These are phyloP conservation scores for Anarhynchus alexandrinus DNA, from an alignment of 2,113 vertebrate genomes.

Conservation along the genomic window DNA sequence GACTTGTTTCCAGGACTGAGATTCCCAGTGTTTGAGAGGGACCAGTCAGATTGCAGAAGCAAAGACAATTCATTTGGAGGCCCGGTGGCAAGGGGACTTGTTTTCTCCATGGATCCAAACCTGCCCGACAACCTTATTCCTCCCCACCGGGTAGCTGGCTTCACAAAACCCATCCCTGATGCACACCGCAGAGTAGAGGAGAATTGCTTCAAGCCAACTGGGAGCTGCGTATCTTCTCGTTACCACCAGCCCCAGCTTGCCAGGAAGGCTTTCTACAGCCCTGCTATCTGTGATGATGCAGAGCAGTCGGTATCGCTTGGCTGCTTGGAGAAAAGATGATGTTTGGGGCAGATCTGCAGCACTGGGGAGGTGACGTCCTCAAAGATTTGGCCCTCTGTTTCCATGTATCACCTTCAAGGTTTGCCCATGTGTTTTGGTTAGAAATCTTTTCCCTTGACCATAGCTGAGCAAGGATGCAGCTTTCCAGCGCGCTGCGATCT, in stretches of 20 bases:
- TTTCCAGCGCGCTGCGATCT: rapidly evolving
- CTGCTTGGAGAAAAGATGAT: not conserved
- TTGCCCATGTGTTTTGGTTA: not conserved
- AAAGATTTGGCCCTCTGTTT: not conserved
- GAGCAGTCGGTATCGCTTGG: not conserved
- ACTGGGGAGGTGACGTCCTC: not conserved
- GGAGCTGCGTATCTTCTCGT: not conserved
- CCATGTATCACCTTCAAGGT: not conserved
- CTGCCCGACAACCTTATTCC: not conserved
- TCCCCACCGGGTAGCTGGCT: not conserved
- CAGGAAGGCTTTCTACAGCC: not conserved
- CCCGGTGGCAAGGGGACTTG: not conserved
- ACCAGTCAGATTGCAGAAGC: not conserved
- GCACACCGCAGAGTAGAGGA: not conserved
- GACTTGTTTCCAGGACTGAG: not conserved
- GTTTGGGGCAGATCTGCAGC: not conserved
- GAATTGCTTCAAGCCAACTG: not conserved
- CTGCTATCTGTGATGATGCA: rapidly evolving
- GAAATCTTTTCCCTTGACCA: not conserved
- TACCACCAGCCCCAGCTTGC: not conserved
- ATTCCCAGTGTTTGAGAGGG: not conserved
- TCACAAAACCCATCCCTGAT: not conserved
- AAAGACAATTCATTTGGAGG: not conserved
- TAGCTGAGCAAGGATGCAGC: not conserved
- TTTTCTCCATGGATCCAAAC: not conserved